Evolutionary conservation across 2,888 invertebrate genomes (phyloP), one percentile per base, ranked within the genome.

Genomic region (Melanargia galathea): DNA sequence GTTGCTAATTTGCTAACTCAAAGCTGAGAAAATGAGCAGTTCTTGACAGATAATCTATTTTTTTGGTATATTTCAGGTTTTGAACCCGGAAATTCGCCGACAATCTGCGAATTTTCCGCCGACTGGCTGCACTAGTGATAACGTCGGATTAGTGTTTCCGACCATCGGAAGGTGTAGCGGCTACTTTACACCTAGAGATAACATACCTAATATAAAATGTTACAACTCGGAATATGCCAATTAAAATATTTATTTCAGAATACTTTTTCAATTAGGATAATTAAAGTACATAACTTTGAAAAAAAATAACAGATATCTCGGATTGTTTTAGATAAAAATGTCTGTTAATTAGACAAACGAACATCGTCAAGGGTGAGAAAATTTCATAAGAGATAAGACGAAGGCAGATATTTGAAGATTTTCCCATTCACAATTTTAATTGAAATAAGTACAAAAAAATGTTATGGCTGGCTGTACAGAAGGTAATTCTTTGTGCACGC

Each of bases 331-430:
- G 52, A 35, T 52, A 52, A 52, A 52, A 52, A 52, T 52, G 13
- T 52, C 35, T 52, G 35, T 22, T 52, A 52, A 52, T 52, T 52
- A 52, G 52, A 35, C 52, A 52, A 52, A 52, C 22, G 52, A 51
- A 18, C 33, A 51, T 35, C 51, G n/a, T 2, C 24, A 33, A 52
- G 52, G 52, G 52, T 52, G 52, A 52, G 52, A 52, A 52, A 52
- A 35, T 13, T 35, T 52, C 52, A 35, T 7, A 13, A 49, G 8
- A 52, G 52, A 52, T 52, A 52, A 52, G 35, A 52, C 35, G 20
- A 7, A n/a, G 20, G 20, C 45, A 46, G 20, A 22, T 30, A 49
- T 49, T n/a, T 49, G 7, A 16, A 30, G 26, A 49, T 49, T 49
- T 49, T 49, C 49, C 26, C 26, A 49, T 46, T 46, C 22, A 46